Evolutionary conservation across 2,888 invertebrate genomes (phyloP), one percentile per base, ranked within the genome.

Genomic region (Tinea trinotella): DNA sequence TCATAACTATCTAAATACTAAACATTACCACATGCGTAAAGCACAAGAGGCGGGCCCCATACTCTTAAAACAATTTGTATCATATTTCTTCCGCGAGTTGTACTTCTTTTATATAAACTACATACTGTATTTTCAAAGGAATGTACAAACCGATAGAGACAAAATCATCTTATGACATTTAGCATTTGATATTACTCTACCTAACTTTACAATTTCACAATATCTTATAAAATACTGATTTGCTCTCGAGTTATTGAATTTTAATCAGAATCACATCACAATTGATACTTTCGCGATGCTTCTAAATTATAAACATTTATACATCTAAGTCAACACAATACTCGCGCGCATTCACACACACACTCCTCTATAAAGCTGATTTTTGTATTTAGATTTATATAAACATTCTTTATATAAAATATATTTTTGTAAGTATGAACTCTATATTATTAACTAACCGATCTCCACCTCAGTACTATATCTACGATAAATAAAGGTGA

Each of bases 61-160:
- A 12, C 19, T 4, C 19, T 17, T 5, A 17, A 7, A 46, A 13
- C 40, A 40, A 40, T 40, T 30, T 30, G 7, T 5, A 2, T 30
- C 30, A 4, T 30, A 10, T 30, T 4, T 30, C 2, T 30, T 19
- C 46, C 46, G 19, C 46, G 46, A 46, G n/a, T 46, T 46, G 46
- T 46, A 46, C 46, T 46, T 46, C 12, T 10, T 19, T 19, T 4
- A 2, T 46, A 17, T 19, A 18, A 15, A 46, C 46, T 46, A 46
- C 46, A 17, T 40, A 15, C 40, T 40, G 40, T 40, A 15, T 13
- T 17, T 40, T 46, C 46, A 46, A 18, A 46, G 46, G 46, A 46
- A 46, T 46, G 46, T 46, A 46, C 46, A 46, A 46, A 46, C 46
- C 46, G 46, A 46, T 46, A 17, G 44, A 44, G 46, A 46, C 40